A percentile compares a stretch with the other conserved stretches of the same genome.
phyloP scores from a whole-genome alignment of 2,113 vertebrate species.

The Carassius gibelio region DNA sequence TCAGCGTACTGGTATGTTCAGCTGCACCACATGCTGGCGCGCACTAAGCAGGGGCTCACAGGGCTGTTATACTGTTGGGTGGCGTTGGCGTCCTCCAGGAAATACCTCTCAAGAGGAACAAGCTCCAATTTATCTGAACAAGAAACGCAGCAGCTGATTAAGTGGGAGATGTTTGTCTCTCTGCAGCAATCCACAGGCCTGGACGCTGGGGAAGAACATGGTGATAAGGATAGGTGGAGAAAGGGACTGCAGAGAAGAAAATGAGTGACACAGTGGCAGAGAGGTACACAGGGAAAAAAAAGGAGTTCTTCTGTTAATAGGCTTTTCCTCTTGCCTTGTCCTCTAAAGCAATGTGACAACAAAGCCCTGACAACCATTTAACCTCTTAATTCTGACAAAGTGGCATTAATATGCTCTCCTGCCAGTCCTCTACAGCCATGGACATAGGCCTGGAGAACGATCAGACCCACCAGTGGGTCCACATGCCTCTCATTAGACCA shows the following conservation, averaged over 20 bases:
- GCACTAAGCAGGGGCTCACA: neutral
- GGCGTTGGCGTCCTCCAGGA: slow-evolving; percentile 68
- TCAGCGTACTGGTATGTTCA: slow-evolving; percentile 73
- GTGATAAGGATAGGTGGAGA: slow-evolving; percentile 49
- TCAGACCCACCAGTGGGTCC: neutral
- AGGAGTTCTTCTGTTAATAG: slow-evolving; percentile 65
- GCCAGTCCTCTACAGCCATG: slow-evolving; percentile 60
- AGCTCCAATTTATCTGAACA: slow-evolving; percentile 81
- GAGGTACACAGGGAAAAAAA: slow-evolving; percentile 37
- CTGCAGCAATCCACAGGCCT: slow-evolving; percentile 59
- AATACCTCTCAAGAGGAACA: slow-evolving; percentile 74
- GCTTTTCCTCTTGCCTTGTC: slow-evolving; percentile 69
- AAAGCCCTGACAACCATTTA: slow-evolving; percentile 62
- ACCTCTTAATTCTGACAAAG: slow-evolving; percentile 65
- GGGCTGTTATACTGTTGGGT: slow-evolving; percentile 54
- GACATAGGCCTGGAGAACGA: slow-evolving; percentile 14
- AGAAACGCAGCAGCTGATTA: slow-evolving; percentile 81
- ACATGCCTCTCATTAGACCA: neutral
- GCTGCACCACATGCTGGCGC: slow-evolving; percentile 56
- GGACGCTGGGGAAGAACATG: slow-evolving; percentile 62
- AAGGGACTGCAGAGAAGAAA: slow-evolving; percentile 28
- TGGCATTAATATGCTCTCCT: slow-evolving; percentile 64
- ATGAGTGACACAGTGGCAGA: slow-evolving; percentile 45
- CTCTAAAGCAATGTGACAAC: slow-evolving; percentile 77
- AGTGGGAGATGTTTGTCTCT: slow-evolving; percentile 74